Evolutionary conservation across 2,888 invertebrate genomes (phyloP), one percentile per base, ranked within the genome.

Genomic region (Spodoptera littoralis): DNA sequence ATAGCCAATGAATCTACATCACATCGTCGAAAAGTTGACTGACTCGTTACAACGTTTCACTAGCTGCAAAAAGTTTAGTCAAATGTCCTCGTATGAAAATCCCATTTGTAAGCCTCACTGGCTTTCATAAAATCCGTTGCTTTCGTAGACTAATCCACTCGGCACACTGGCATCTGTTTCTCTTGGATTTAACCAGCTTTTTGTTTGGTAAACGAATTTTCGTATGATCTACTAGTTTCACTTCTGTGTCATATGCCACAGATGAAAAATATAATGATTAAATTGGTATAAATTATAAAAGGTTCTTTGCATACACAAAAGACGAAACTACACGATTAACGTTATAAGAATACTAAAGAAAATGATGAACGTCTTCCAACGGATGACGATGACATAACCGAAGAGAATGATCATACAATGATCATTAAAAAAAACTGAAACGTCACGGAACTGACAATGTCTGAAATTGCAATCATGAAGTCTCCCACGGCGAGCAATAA

Each of bases 101-200:
- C 44, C 18, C 27, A 52, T 49, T 73, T 67, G 66, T 58, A 65
- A 47, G 47, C 47, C 24, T 64, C 58, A 75, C 70, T 36, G 30
- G 59, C 60, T 49, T 47, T 30, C 63, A 44, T 70, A 67, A 77
- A 84, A 80, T 75, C 70, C 57, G 36, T 65, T 61, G 69, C 60
- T 71, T 66, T 71, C 63, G 70, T 64, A 66, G 58, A 56, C 60
- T 80, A 84, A 88, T 87, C 77, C 75, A 80, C 64, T 85, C 82
- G 63, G 49, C 66, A 59, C 47, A 61, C 64, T 71, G 55, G 80
- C 77, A 78, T 77, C 77, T 72, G 77, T 76, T 72, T 64, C 65
- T 24, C 44, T 47, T 62, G 27, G 60, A 67, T 60, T 41, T 41
- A 49, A 56, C 53, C 52, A 53, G 63, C 48, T 62, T 65, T 68